Conservation (phyloP, 2,797 vertebrate species). For the Falco concolor region DNA sequence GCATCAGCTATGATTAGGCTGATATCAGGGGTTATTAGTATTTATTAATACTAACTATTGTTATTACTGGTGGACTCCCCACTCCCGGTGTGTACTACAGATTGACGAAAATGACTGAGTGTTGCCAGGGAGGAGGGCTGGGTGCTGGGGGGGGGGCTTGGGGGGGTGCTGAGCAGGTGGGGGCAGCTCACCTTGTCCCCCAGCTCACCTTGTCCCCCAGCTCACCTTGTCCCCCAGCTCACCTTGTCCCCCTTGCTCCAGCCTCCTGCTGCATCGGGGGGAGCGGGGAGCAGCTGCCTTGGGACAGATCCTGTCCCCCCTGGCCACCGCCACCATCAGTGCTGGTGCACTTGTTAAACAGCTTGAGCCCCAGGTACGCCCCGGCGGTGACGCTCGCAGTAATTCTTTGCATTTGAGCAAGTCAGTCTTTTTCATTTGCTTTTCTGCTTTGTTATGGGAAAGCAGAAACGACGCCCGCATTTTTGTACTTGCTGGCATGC, state of each 20-base stretch:
- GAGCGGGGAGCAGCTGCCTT: accelerated
- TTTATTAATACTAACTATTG: background rate
- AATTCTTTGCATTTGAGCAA: background rate
- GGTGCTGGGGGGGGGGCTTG: accelerated
- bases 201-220: background rate
- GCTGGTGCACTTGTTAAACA: background rate
- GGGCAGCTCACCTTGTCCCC: too few relatives aligned
- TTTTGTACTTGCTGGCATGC: background rate
- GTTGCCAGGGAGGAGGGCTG: background rate
- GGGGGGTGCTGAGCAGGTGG: background rate
- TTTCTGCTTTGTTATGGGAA: background rate
- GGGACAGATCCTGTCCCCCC: background rate
- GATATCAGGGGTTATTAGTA: background rate
- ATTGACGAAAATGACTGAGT: background rate
- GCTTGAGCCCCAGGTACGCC: background rate
- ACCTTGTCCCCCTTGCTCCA: background rate
- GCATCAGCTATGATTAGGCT: background rate
- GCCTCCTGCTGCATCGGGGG: background rate
- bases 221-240: too few relatives aligned
- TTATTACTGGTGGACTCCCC: background rate
- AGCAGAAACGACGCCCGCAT: accelerated
- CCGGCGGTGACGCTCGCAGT: background rate
- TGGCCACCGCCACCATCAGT: accelerated
- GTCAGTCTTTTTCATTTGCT: background rate
- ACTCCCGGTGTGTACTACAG: background rate